phyloP scores from a whole-genome alignment of 1,140 invertebrate species.

The Micrasema minimum region DNA sequence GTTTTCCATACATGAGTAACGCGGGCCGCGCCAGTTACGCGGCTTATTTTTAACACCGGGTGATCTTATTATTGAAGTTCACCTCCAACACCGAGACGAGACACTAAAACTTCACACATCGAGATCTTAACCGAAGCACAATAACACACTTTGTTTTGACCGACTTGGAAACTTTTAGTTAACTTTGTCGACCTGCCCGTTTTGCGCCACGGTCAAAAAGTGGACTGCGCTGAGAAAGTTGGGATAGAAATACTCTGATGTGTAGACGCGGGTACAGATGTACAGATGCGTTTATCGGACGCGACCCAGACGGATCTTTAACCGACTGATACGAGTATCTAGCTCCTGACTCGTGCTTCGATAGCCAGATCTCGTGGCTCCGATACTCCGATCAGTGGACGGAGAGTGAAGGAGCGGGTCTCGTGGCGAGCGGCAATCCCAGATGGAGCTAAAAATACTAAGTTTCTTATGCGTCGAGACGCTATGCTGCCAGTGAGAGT shows the following conservation, averaged over 20 bases:
- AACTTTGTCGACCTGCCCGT: slow-evolving; percentile 2
- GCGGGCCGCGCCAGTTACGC: slow-evolving; percentile 5
- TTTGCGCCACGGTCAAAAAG: slow-evolving; percentile 14
- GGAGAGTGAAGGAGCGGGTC: slow-evolving; percentile 7
- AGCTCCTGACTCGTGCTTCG: slow-evolving; percentile 1
- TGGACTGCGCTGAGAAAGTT: slow-evolving; percentile 29
- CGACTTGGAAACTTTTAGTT: slow-evolving; percentile 12
- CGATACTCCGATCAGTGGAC: slow-evolving; percentile 11
- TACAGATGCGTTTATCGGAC: slow-evolving; percentile 20
- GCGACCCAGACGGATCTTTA: slow-evolving; percentile 7
- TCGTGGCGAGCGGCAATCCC: slow-evolving; percentile 15
- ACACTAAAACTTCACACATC: slow-evolving; percentile 14
- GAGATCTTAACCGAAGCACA: slow-evolving; percentile 3
- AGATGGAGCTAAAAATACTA: slow-evolving; percentile 36
- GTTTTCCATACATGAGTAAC: slow-evolving; percentile 8
- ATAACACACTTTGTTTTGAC: slow-evolving; percentile 5
- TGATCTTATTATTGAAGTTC: slow-evolving; percentile 32
- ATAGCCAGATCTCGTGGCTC: slow-evolving; percentile 5
- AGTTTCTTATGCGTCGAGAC: not conserved
- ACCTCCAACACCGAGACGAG: not conserved
- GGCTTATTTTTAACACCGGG: slow-evolving; percentile 32
- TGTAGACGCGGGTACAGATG: not conserved
- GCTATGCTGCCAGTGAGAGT: slow-evolving; percentile 4
- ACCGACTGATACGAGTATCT: not conserved
- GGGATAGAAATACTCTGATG: slow-evolving; percentile 30